Evolutionary conservation across 2,888 invertebrate species (phyloP), one percentile per base, ranked within the genome.

Genomic region (Netelia fuscicornis): DNA sequence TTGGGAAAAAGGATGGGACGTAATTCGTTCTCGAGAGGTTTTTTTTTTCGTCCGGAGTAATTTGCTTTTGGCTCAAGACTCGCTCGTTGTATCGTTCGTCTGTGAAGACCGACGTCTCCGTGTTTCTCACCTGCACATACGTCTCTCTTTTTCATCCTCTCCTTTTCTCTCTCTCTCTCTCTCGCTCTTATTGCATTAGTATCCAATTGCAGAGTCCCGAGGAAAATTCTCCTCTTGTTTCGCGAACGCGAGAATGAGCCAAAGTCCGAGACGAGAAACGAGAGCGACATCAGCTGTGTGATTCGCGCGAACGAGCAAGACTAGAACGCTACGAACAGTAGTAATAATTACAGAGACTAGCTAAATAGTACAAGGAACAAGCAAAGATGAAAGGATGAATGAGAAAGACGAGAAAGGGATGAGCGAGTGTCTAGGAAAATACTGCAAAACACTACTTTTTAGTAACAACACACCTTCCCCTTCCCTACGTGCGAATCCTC

Each of bases 161-260:
- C 17, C 30, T 48, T 48, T 37, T 30, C 25, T 37, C 52, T 75
- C 52, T 30, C 25, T 37, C 52, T 75, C 52, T 52, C 52, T 71
- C 48, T 71, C 52, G 48, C 13, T 11, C 56, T 54, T 58, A 37
- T 17, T 23, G 20, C n/a, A 20, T 17, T 37, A 52, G 60, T 60
- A 30, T 78, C 78, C 78, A 62, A 78, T 78, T 78, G 68, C 67
- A 60, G 13, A 60, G 67, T 42, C 67, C 23, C 56, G 76, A 64
- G 25, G 44, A 56, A 65, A 56, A 56, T 65, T 67, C 11, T 25
- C 54, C 44, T 67, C 56, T 67, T 74, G 74, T 65, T 77, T 58
- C 44, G 54, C 67, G 42, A 44, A 23, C 65, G 67, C 58, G 48
- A 72, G 64, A 72, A 6, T 48, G 48, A 48, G 48, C 13, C 11